Evolutionary conservation across 2,888 invertebrate species (phyloP), one percentile per base, ranked within the genome.

Genomic region (Scaptomyza cyrtandrae): DNA sequence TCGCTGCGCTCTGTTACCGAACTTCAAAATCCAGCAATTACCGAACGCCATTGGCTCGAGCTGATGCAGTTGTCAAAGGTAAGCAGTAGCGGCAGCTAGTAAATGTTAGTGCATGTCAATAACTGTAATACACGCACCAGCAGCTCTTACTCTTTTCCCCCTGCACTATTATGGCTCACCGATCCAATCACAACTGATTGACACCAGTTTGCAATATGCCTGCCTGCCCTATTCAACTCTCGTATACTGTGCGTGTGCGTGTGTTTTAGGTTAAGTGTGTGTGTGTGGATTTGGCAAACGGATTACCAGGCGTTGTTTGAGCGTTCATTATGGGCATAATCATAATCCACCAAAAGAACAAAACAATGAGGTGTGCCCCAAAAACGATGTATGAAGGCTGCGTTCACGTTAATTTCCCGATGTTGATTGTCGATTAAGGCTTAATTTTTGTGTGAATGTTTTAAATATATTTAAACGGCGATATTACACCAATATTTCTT

Each of bases 11-110:
- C 98, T 10, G 97, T 99, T 24, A 97, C 97, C 19, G 98, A 98
- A 91, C 93, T 99, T 31, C 98, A 98, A 92, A 99, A 98, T 93
- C 97, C 98, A 13, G 97, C 98, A 6, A 98, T 99, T 87, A 95
- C 97, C 81, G 97, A 98, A 76, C 94, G 98, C 59, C 99, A 99
- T 93, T 99, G 99, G 99, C 94, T 96, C 75, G 97, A 98, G 91
- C 93, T 99, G 50, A 98, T 98, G 97, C 95, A 95, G 91, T 96
- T 97, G 53, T 98, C 98, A 2, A 96, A 97, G 94, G 97, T 96
- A 92, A 78, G 71, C 35, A 13, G 35, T 13, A 35, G 35, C 35
- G 5, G 37, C 37, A 37, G 55, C 76, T 45, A 63, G 39, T 48
- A 41, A 52, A 52, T 57, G 66, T 50, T 54, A 53, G 52, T 56